Evolutionary conservation across 2,113 vertebrate genomes (phyloP), one percentile per base, ranked within the genome.

Genomic region (Corythornis madagascariensis): DNA sequence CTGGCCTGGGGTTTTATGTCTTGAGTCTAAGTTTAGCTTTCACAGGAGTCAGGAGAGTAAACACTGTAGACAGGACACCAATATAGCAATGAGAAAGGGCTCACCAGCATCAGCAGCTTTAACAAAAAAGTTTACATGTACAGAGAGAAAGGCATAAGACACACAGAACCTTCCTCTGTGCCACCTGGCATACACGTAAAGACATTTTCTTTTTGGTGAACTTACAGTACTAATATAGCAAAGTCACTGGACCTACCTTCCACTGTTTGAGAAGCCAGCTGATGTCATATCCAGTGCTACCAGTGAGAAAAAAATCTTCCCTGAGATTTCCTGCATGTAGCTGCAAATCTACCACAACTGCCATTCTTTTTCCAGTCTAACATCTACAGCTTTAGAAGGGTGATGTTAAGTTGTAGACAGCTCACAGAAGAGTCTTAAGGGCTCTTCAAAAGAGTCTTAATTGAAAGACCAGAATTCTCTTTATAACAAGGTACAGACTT

Each of bases 21-120:
- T 73, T 14, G 0, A 89, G 33, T 66, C 92, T 93, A 94, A 93
- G 89, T 95, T 95, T 95, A 96, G 92, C 71, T 64, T 86, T 56
- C 86, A 35, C 22, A 3, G 29, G 76, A 95, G 84, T 45, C 38
- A 89, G 74, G 91, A 84, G 81, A 84, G 81, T 90, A 93, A 95
- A 96, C 93, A 88, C 5, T 77, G 82, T 10, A 77, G 72, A 85
- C 77, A 77, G 79, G 52, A 86, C 40, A 75, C 5, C 16, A 42
- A 19, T 3, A 33, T 17, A 70, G 42, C 60, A 88, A 89, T n/a
- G 12, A 4, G 17, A 73, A 79, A 85, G 64, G 28, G 59, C 56
- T 83, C 60, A 17, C 3, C 47, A 60, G 43, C 82, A 89, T 66
- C 75, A 77, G 31, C 55, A 59, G n/a, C 71, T 82, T 38, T 2